Conservation (phyloP, 2,113 vertebrate species). For the Poeciliopsis prolifica region DNA sequence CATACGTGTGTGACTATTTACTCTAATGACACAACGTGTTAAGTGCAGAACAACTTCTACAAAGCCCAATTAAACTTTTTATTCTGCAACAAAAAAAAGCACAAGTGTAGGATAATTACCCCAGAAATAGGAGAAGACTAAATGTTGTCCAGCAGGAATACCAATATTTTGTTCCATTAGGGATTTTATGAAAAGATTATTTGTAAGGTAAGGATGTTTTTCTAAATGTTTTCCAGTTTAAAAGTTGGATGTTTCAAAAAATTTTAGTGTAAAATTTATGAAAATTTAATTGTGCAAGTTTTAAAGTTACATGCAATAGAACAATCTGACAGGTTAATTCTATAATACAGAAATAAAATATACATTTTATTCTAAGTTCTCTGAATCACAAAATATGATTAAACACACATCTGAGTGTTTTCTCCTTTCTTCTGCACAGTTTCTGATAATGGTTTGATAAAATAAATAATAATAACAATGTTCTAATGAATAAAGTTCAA, state of each 20-base stretch:
- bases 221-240: too few relatives aligned
- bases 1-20: background rate
- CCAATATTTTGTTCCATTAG: too few relatives aligned
- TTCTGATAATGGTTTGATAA: background rate
- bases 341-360: too few relatives aligned
- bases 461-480: background rate
- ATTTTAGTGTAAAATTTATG: too few relatives aligned
- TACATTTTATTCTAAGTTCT: background rate
- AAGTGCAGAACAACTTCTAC: conserved; percentile 30
- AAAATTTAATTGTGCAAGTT: too few relatives aligned
- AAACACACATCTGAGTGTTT: background rate
- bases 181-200: too few relatives aligned
- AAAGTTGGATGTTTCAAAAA: too few relatives aligned
- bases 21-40: conserved; percentile 12
- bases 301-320: background rate
- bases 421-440: background rate
- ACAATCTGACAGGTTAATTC: background rate
- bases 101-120: conserved; percentile 25
- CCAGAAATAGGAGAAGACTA: background rate
- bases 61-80: background rate
- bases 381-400: background rate
- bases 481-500: background rate
- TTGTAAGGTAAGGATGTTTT: too few relatives aligned
- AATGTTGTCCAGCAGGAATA: too few relatives aligned
- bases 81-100: conserved; percentile 25